Conservation (phyloP, 1,140 invertebrate species). For the Periplaneta americana region DNA sequence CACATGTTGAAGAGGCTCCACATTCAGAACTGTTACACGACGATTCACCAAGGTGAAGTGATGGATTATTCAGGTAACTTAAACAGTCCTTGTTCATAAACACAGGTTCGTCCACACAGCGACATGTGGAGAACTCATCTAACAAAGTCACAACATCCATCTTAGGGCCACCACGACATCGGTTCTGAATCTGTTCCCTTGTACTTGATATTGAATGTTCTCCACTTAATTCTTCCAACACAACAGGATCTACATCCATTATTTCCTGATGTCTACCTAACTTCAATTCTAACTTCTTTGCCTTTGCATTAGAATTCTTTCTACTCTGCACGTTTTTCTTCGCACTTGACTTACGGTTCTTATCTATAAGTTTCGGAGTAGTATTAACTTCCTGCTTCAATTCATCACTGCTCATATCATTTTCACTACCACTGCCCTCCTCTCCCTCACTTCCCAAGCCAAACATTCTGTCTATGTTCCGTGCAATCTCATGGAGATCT, state of each 20-base stretch:
- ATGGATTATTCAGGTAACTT: background rate
- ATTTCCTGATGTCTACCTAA: background rate
- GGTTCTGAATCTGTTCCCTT: background rate
- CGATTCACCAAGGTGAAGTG: background rate
- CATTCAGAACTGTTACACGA: conserved; percentile 21
- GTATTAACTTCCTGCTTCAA: background rate
- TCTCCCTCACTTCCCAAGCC: background rate
- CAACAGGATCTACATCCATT: background rate
- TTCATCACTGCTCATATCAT: background rate
- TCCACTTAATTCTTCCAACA: background rate
- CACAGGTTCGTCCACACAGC: background rate
- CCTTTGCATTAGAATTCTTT: background rate
- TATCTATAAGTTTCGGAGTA: background rate
- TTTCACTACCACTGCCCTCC: background rate
- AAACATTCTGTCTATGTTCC: conserved; percentile 4
- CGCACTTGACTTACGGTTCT: background rate
- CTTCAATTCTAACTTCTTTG: background rate
- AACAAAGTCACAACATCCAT: conserved; percentile 1
- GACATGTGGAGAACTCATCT: background rate
- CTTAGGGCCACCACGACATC: background rate
- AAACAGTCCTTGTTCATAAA: background rate
- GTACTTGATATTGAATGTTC: background rate
- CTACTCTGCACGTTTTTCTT: background rate
- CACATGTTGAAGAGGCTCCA: conserved; percentile 17
- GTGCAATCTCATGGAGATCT: background rate